Conservation (phyloP, 2,888 invertebrate genomes). For the Drosophila gaucha region DNA sequence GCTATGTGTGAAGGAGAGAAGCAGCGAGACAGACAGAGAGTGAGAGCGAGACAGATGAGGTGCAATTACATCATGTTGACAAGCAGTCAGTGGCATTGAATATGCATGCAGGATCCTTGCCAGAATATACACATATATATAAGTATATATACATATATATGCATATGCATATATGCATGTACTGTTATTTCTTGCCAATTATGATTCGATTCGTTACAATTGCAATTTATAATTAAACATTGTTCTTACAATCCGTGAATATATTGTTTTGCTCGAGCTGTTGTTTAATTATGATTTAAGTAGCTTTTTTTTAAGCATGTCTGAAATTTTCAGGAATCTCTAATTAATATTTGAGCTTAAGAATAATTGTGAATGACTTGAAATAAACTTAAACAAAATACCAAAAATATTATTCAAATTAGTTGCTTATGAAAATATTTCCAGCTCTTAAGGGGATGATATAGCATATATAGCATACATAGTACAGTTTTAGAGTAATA, state of each 20-base stretch:
- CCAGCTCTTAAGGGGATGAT: too few relatives aligned
- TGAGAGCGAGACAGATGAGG: not conserved
- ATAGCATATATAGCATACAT: too few relatives aligned
- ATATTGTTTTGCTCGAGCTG: not conserved
- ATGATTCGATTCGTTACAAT: conserved; percentile 2
- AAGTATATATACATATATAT: not conserved
- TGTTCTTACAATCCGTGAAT: not conserved
- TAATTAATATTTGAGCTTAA: not conserved
- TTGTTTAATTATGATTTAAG: too few relatives aligned
- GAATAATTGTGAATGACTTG: not conserved
- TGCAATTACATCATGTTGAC: conserved; percentile 49
- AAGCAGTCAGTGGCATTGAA: conserved; percentile 11
- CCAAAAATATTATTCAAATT: too few relatives aligned
- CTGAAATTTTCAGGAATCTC: not conserved
- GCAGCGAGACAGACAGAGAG: not conserved
- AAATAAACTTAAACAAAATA: not conserved
- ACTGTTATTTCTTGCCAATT: conserved; percentile 1
- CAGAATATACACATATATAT: conserved; percentile 7
- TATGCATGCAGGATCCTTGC: conserved; percentile 3
- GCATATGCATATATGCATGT: not conserved
- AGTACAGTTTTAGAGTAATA: too few relatives aligned
- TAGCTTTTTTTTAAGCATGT: too few relatives aligned
- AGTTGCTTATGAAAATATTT: too few relatives aligned
- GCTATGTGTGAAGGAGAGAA: not conserved
- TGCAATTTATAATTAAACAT: conserved; percentile 1